Evolutionary conservation across 2,113 vertebrate genomes (phyloP).

Genomic region (Spheniscus mendiculus): DNA sequence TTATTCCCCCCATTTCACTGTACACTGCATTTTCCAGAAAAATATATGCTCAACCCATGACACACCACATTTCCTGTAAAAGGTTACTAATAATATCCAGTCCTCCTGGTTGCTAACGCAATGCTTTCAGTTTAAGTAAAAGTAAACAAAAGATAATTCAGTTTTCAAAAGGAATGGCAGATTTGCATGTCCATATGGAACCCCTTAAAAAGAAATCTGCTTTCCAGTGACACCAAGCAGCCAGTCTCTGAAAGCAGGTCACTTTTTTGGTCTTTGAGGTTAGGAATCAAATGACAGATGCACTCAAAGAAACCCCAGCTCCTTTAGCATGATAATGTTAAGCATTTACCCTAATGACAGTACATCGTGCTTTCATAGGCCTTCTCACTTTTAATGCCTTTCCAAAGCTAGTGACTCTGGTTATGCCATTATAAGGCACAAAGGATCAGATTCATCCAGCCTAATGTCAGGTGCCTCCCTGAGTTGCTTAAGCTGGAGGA

Average conservation of each 20-base stretch:
- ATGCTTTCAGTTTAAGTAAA: slow-evolving; percentile 30
- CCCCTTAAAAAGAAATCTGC: background rate
- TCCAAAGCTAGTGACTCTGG: background rate
- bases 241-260: background rate
- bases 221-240: background rate
- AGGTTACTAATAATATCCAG: slow-evolving; percentile 49
- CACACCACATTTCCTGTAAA: slow-evolving; percentile 16
- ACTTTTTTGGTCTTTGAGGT: background rate
- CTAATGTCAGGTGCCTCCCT: background rate
- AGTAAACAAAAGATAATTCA: slow-evolving; percentile 3
- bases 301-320: background rate
- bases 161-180: background rate
- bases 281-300: background rate
- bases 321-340: background rate
- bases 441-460: background rate
- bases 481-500: background rate
- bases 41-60: slow-evolving; percentile 3
- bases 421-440: background rate
- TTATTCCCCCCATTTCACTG: slow-evolving; percentile 4
- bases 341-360: background rate
- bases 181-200: background rate
- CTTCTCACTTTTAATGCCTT: background rate
- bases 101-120: background rate
- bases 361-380: background rate
- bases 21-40: slow-evolving; percentile 21